Evolutionary conservation across 2,113 vertebrate species (phyloP).

Genomic region (Alaudala cheleensis): DNA sequence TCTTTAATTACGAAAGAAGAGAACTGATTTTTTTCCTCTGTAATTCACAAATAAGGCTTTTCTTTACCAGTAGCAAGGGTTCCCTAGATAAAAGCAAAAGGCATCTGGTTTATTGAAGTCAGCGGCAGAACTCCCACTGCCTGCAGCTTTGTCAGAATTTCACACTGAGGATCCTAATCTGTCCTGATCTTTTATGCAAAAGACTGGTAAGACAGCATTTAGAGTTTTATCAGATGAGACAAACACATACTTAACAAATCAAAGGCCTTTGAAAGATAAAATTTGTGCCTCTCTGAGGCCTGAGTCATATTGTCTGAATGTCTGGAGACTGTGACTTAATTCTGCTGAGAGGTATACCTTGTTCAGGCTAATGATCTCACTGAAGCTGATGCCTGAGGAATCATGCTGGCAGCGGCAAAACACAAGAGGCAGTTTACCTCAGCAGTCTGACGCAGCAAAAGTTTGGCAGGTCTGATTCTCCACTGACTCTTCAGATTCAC

Average conservation of each 20-base stretch:
- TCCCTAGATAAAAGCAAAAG: background rate
- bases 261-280: conserved; percentile 50
- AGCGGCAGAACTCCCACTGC: background rate
- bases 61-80: background rate
- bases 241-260: background rate
- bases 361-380: conserved; percentile 25
- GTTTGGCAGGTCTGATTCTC: background rate
- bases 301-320: conserved; percentile 30
- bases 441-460: background rate
- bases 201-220: conserved; percentile 2
- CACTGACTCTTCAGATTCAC: background rate
- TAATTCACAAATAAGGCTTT: background rate
- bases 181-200: conserved; percentile 1
- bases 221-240: conserved; percentile 35
- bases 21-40: background rate
- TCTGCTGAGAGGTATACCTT: conserved; percentile 13
- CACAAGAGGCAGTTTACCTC: background rate
- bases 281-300: background rate
- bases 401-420: background rate
- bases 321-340: conserved; percentile 23
- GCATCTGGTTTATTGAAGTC: background rate
- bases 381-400: background rate
- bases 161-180: conserved; percentile 6
- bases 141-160: conserved; percentile 22
- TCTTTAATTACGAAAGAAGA: background rate